These are phyloP conservation scores for Falco concolor DNA, from an alignment of 2,797 vertebrate genomes.

Conservation along the genomic window DNA sequence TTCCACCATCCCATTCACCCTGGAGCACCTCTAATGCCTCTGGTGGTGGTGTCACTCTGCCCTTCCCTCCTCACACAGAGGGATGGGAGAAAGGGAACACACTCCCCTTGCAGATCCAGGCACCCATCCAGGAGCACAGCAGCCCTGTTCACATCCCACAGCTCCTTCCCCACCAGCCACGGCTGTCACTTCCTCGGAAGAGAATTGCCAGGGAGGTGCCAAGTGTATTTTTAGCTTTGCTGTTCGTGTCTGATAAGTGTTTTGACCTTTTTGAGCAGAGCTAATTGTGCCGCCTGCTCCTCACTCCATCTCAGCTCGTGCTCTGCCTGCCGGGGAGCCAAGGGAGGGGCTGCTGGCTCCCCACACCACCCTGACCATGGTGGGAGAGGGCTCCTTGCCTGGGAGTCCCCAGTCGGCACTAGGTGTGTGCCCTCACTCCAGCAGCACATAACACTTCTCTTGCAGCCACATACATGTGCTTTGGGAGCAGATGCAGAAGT, in stretches of 20 bases:
- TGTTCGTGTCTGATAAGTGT: conserved; percentile 44
- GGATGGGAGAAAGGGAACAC: background rate
- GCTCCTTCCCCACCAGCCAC: background rate
- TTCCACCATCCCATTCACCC: background rate
- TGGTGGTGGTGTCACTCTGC: background rate
- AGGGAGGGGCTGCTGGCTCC: background rate
- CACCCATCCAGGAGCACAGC: background rate
- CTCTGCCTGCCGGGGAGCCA: background rate
- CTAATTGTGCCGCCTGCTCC: conserved; percentile 37
- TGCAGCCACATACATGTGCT: background rate
- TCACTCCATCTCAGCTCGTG: background rate
- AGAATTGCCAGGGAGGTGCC: conserved; percentile 58
- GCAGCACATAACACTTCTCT: background rate
- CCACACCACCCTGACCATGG: rapidly evolving
- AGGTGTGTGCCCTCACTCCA: background rate
- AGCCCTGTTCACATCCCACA: background rate
- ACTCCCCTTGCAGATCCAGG: background rate
- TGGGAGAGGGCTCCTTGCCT: background rate
- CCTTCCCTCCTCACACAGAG: background rate
- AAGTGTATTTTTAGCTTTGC: conserved; percentile 60
- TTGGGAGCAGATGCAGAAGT: rapidly evolving
- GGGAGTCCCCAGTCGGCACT: background rate
- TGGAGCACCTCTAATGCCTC: background rate
- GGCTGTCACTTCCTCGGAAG: conserved; percentile 5
- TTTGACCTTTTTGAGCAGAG: conserved; percentile 64